Conservation (phyloP, 2,888 invertebrate genomes). For the Serrognathus titanus region DNA sequence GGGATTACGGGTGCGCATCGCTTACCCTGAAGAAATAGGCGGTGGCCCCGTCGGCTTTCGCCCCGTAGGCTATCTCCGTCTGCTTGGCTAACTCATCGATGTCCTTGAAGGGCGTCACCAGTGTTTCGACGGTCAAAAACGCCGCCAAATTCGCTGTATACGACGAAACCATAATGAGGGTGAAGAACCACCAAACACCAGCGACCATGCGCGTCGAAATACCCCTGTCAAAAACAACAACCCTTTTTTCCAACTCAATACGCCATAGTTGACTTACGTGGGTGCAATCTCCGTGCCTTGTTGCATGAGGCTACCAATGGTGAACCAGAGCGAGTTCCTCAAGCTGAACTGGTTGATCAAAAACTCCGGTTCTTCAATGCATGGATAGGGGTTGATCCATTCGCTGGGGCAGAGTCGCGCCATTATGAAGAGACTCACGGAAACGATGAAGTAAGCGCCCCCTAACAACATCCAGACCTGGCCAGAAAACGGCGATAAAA, state of each 20-base stretch:
- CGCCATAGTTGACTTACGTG: conserved; percentile 56
- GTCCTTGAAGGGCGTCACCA: conserved; percentile 68
- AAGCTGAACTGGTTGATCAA: conserved; percentile 82
- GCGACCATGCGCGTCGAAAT: conserved; percentile 85
- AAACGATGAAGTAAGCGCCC: conserved; percentile 75
- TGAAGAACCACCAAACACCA: conserved; percentile 88
- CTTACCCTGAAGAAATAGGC: conserved; percentile 81
- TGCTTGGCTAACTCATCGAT: conserved; percentile 83
- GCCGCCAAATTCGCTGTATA: conserved; percentile 92
- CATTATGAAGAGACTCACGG: conserved; percentile 72
- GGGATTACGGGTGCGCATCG: too few relatives aligned
- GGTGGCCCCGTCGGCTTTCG: conserved; percentile 82
- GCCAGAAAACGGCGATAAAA: conserved; percentile 83
- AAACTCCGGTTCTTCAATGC: conserved; percentile 77
- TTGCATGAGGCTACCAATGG: conserved; percentile 78
- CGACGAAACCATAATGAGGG: conserved; percentile 79
- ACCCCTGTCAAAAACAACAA: conserved; percentile 56
- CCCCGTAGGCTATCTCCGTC: conserved; percentile 81
- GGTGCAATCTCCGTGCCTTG: conserved; percentile 88
- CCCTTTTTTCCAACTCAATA: neutral
- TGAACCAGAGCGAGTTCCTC: conserved; percentile 85
- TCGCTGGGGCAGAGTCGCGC: conserved; percentile 81
- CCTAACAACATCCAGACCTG: conserved; percentile 84
- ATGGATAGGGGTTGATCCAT: conserved; percentile 85
- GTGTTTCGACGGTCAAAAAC: conserved; percentile 78